Evolutionary conservation across 1,140 invertebrate genomes (phyloP).

Genomic region (Plectrocnemia conspersa): DNA sequence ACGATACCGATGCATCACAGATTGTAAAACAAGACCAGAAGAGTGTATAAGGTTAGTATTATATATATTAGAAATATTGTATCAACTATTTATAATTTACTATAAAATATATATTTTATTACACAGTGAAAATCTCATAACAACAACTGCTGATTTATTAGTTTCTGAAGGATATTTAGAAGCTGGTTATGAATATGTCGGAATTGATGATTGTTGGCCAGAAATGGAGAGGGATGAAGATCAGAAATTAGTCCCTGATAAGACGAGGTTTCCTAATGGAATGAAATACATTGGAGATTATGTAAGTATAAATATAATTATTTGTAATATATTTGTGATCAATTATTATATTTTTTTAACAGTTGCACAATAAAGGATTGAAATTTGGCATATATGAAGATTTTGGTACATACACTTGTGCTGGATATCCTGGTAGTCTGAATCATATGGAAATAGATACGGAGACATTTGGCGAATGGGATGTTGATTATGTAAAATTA

Average conservation of each 20-base stretch:
- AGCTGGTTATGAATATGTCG: conserved; percentile 79
- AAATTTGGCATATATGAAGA: conserved; percentile 89
- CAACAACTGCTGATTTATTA: conserved; percentile 72
- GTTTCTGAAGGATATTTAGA: conserved; percentile 72
- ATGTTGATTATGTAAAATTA: conserved; percentile 84
- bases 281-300: conserved; percentile 76
- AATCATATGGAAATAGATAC: conserved; percentile 62
- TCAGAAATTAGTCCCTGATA: conserved; percentile 67
- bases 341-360: not conserved
- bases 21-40: conserved; percentile 62
- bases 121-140: conserved; percentile 80
- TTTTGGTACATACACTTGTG: conserved; percentile 78
- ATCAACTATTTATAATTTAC: no score
- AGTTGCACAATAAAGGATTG: conserved; percentile 74
- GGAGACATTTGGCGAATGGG: conserved; percentile 80
- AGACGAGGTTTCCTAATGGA: conserved; percentile 73
- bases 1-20: conserved; percentile 63
- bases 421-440: conserved; percentile 78
- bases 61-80: no score
- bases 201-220: conserved; percentile 87
- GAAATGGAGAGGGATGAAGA: conserved; percentile 61
- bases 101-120: no score
- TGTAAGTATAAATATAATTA: no score
- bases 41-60: conserved; percentile 67
- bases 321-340: no score